These are phyloP conservation scores for Centrocercus urophasianus DNA, from an alignment of 2,113 vertebrate genomes.

Conservation along the genomic window DNA sequence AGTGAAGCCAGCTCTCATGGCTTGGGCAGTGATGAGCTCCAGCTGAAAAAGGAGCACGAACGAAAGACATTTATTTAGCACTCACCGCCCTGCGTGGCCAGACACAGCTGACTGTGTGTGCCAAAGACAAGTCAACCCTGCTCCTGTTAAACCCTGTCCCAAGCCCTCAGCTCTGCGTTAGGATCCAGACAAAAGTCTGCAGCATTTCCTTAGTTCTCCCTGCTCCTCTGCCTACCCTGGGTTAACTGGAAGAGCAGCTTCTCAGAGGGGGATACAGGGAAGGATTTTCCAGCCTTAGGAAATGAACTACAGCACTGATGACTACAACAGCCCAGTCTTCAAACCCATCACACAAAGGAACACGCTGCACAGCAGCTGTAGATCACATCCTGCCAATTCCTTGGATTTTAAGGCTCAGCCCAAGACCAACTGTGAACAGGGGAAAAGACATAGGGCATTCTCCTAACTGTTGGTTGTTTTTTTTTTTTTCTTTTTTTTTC, in stretches of 20 bases:
- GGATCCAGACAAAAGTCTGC: background rate
- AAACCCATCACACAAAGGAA: background rate
- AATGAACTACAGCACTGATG: background rate
- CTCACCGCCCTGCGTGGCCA: background rate
- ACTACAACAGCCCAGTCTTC: background rate
- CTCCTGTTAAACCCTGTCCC: background rate
- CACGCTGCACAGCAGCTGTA: background rate
- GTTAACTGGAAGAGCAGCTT: background rate
- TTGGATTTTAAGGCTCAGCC: background rate
- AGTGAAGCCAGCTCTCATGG: constrained; percentile 93
- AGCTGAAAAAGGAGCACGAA: constrained; percentile 73
- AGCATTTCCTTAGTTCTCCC: background rate
- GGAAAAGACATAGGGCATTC: background rate
- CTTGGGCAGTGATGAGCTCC: constrained; percentile 93
- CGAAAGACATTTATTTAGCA: background rate
- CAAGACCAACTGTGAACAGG: background rate
- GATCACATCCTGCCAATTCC: background rate
- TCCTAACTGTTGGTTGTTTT: background rate
- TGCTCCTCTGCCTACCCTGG: background rate
- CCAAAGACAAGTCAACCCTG: background rate
- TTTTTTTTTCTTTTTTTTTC: background rate
- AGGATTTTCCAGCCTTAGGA: background rate
- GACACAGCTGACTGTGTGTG: background rate
- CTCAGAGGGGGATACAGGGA: background rate
- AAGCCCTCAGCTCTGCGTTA: background rate